Evolutionary conservation across 1,140 invertebrate species (phyloP).

Genomic region (Platorchestia sp.): DNA sequence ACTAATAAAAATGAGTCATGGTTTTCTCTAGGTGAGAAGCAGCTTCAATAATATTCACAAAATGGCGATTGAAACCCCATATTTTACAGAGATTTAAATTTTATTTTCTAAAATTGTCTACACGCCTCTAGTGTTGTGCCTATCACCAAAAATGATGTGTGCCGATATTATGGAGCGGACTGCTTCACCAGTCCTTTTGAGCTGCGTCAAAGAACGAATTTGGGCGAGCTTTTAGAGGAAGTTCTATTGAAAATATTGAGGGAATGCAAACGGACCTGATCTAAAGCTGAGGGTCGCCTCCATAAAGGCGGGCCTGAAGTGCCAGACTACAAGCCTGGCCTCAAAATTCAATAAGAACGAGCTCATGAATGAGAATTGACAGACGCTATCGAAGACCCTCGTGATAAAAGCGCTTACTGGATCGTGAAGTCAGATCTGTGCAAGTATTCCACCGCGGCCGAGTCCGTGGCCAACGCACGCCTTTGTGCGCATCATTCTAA

Average conservation of each 20-base stretch:
- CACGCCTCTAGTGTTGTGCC: not conserved
- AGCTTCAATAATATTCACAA: not conserved
- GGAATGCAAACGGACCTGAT: slow-evolving; percentile 34
- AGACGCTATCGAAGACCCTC: not conserved
- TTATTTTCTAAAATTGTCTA: not conserved
- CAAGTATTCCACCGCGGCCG: not conserved
- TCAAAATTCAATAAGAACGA: slow-evolving; percentile 26
- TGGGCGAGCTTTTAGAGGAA: slow-evolving; percentile 46
- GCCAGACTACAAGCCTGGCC: slow-evolving; percentile 16
- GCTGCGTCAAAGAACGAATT: slow-evolving; percentile 34
- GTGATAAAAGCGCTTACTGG: not conserved
- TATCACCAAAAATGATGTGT: not conserved
- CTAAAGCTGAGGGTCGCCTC: slow-evolving; percentile 18
- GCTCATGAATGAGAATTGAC: not conserved
- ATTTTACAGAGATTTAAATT: not conserved
- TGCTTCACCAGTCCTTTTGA: slow-evolving; percentile 40
- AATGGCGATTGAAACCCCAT: not conserved
- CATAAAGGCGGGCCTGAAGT: slow-evolving; percentile 20
- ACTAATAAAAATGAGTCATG: not conserved
- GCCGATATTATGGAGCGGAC: not conserved
- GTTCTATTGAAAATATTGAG: slow-evolving; percentile 53
- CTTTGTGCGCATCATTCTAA: not conserved
- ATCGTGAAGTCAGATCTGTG: slow-evolving; percentile 21
- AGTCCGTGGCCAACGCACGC: not conserved
- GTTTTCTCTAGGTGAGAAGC: not conserved